Conservation (phyloP, 1,140 invertebrate genomes). For the Heliconius hewitsoni region DNA sequence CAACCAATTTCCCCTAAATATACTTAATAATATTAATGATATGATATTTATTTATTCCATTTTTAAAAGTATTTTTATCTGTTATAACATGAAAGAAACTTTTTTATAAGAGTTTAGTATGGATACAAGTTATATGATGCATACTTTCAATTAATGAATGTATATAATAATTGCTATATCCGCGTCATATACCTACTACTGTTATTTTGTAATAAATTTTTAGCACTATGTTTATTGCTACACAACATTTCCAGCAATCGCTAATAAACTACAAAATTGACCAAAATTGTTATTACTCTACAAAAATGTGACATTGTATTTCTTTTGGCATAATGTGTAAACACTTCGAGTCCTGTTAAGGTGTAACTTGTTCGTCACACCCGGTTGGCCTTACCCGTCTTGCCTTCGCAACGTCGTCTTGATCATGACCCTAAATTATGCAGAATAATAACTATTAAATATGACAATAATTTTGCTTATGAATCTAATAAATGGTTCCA, state of each 20-base stretch:
- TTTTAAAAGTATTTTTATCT: too few species aligned
- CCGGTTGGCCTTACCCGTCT: constrained; percentile 26
- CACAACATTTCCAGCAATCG: background rate
- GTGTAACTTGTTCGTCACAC: constrained; percentile 20
- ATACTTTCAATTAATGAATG: too few species aligned
- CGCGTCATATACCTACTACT: background rate
- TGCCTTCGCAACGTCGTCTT: constrained; percentile 29
- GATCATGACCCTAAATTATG: constrained; percentile 16
- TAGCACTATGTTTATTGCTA: background rate
- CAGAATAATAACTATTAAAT: too few species aligned
- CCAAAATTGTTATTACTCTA: background rate
- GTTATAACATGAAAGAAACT: too few species aligned
- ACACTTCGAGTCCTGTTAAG: constrained; percentile 22
- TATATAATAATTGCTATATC: too few species aligned
- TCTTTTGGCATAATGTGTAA: constrained; percentile 31
- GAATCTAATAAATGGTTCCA: too few species aligned
- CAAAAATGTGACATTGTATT: constrained; percentile 28
- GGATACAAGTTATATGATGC: too few species aligned
- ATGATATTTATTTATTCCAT: too few species aligned
- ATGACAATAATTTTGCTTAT: too few species aligned
- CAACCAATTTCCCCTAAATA: too few species aligned
- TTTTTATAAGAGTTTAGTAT: too few species aligned
- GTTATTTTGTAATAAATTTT: background rate
- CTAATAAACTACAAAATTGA: background rate
- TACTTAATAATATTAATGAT: too few species aligned